Percentiles rank a stretch among this genome's conserved stretches.
Evolutionary conservation across 1,140 invertebrate genomes (phyloP).

Genomic region (Papilio polytes): DNA sequence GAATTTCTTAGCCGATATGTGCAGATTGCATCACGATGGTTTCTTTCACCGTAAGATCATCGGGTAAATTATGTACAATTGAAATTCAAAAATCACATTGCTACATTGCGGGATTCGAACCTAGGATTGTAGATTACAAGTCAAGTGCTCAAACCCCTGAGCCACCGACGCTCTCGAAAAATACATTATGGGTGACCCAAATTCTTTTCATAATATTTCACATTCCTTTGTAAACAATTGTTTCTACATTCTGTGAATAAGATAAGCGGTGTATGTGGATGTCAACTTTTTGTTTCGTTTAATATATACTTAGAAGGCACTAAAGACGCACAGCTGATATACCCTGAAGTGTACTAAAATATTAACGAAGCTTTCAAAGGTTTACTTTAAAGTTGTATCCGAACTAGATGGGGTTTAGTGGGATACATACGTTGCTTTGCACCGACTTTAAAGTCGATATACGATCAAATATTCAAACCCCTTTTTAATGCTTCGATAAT

Average conservation of each 20-base stretch:
- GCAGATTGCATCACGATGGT: too few relatives aligned
- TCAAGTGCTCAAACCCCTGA: too few relatives aligned
- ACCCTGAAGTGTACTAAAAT: constrained; percentile 18
- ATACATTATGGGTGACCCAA: background rate
- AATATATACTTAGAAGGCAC: background rate
- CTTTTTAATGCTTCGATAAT: background rate
- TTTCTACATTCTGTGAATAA: background rate
- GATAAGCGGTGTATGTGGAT: background rate
- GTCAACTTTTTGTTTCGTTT: background rate
- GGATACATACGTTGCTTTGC: background rate
- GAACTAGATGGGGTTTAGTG: constrained; percentile 13
- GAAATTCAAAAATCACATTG: too few relatives aligned
- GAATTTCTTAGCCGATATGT: too few relatives aligned
- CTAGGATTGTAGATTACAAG: too few relatives aligned
- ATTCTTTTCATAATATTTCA: background rate
- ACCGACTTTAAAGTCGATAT: constrained; percentile 16
- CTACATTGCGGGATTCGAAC: too few relatives aligned
- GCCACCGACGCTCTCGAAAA: background rate
- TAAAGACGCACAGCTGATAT: constrained; percentile 25
- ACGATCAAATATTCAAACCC: background rate
- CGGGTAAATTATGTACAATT: too few relatives aligned
- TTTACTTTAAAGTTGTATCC: constrained; percentile 28
- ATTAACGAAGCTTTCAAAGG: constrained; percentile 38
- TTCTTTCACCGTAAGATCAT: too few relatives aligned
- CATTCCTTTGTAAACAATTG: background rate